These are phyloP conservation scores for Lates japonicus DNA, from an alignment of 2,797 vertebrate species.

Conservation along the genomic window DNA sequence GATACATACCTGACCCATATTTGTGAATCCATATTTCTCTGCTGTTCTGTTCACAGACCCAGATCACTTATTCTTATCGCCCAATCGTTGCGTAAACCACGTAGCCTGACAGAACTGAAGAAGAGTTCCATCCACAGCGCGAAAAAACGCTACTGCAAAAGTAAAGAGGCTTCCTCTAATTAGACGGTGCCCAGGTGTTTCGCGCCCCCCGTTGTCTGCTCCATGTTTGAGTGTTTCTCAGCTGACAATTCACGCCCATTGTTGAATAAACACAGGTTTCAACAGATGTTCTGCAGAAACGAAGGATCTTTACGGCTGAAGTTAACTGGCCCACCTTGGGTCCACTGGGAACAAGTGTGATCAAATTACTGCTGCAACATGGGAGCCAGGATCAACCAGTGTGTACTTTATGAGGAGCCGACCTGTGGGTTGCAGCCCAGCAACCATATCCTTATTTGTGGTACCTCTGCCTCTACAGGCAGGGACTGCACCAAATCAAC, in stretches of 20 bases:
- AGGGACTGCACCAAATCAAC: not conserved
- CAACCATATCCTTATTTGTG: not conserved
- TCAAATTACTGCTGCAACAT: slow-evolving; percentile 72
- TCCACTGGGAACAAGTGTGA: slow-evolving; percentile 42
- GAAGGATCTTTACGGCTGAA: slow-evolving; percentile 31
- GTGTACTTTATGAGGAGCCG: slow-evolving; percentile 1
- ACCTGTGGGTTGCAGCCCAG: slow-evolving; percentile 10
- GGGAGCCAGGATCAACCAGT: slow-evolving; percentile 56
- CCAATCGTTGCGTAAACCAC: slow-evolving; percentile 96
- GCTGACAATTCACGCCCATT: not conserved
- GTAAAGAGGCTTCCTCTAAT: slow-evolving; percentile 3
- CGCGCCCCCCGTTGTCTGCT: not conserved
- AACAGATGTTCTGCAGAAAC: slow-evolving; percentile 14
- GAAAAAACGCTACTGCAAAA: slow-evolving; percentile 65
- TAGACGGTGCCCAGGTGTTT: slow-evolving; percentile 26
- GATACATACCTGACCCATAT: slow-evolving; percentile 93
- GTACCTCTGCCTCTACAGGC: not conserved
- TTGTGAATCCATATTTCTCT: slow-evolving; percentile 93
- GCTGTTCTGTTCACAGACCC: slow-evolving; percentile 89
- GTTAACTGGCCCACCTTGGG: slow-evolving; percentile 44
- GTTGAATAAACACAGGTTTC: not conserved
- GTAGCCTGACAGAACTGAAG: slow-evolving; percentile 86
- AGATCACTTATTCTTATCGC: slow-evolving; percentile 89
- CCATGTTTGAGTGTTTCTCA: slow-evolving; percentile 14
- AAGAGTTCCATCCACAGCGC: slow-evolving; percentile 85